Conservation (phyloP, 2,113 vertebrate genomes). For the Catagonus wagneri region DNA sequence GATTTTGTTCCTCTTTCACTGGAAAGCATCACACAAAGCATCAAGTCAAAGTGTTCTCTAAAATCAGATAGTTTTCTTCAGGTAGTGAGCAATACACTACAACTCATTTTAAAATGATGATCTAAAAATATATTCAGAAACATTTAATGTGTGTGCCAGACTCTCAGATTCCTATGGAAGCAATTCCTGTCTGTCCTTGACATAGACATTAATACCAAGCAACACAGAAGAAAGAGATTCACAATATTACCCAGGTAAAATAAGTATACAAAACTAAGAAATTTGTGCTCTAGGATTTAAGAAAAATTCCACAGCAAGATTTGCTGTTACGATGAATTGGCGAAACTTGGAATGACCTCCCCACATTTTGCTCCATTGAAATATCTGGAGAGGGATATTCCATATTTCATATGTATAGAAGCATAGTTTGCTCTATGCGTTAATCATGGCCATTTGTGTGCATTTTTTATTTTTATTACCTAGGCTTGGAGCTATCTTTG, state of each 20-base stretch:
- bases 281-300: slow-evolving; percentile 57
- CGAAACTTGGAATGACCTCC: slow-evolving; percentile 42
- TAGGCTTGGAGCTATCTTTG: slow-evolving; percentile 80
- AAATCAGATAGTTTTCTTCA: slow-evolving; percentile 1
- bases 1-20: not conserved
- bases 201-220: slow-evolving; percentile 56
- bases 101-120: slow-evolving; percentile 42
- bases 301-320: slow-evolving; percentile 37
- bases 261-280: slow-evolving; percentile 37
- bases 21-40: not conserved
- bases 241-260: slow-evolving; percentile 65
- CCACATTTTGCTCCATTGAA: slow-evolving; percentile 50
- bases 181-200: slow-evolving; percentile 58
- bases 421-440: slow-evolving; percentile 39
- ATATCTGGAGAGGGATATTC: slow-evolving; percentile 50
- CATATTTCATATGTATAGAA: slow-evolving; percentile 61
- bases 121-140: slow-evolving; percentile 25
- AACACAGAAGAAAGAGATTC: slow-evolving; percentile 63
- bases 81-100: not conserved
- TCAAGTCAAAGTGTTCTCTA: not conserved
- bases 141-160: not conserved
- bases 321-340: slow-evolving; percentile 47
- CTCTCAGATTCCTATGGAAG: slow-evolving; percentile 26
- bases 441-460: slow-evolving; percentile 76
- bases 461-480: slow-evolving; percentile 78